Conservation (phyloP, 2,888 invertebrate species). For the Diploptera punctata region DNA sequence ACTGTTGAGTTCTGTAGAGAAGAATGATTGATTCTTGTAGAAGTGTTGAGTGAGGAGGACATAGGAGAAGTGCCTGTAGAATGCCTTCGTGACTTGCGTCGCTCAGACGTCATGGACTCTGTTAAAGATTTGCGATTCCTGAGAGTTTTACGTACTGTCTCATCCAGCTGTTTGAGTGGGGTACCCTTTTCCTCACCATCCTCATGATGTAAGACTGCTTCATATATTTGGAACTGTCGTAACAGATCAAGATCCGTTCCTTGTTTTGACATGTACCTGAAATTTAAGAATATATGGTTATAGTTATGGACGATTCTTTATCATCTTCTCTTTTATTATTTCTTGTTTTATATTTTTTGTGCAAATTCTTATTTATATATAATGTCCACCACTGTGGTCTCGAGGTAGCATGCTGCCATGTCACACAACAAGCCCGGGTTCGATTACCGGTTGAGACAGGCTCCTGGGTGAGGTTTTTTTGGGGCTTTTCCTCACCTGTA, state of each 20-base stretch:
- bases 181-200: constrained; percentile 78
- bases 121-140: constrained; percentile 68
- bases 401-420: too few species aligned
- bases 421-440: too few species aligned
- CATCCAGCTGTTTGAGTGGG: constrained; percentile 64
- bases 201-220: constrained; percentile 89
- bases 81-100: constrained; percentile 80
- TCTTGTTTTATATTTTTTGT: too few species aligned
- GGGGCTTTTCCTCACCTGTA: too few species aligned
- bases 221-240: constrained; percentile 94
- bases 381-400: too few species aligned
- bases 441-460: too few species aligned
- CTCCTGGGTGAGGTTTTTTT: too few species aligned
- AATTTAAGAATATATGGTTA: too few species aligned
- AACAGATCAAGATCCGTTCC: constrained; percentile 92
- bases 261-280: constrained; percentile 83
- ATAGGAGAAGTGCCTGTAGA: constrained; percentile 71
- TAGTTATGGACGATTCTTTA: too few species aligned
- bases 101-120: constrained; percentile 63
- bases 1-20: constrained; percentile 48
- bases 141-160: constrained; percentile 70
- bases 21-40: constrained; percentile 50
- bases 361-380: too few species aligned
- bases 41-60: constrained; percentile 49
- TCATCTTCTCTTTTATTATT: too few species aligned